phyloP scores from a whole-genome alignment of 2,113 vertebrate genomes.

The Eurypyga helias region DNA sequence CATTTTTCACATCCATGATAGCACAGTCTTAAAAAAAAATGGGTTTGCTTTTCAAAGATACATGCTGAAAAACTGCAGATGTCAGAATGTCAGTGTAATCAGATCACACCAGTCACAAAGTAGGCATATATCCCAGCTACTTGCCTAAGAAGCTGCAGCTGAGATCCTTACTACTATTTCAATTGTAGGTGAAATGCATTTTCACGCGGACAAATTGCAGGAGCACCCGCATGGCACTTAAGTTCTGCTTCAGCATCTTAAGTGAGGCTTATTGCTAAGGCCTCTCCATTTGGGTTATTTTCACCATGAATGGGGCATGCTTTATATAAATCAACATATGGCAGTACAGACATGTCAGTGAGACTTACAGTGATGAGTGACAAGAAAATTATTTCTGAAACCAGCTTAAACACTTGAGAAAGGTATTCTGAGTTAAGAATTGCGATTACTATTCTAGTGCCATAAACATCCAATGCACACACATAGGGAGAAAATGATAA shows the following conservation, averaged over 20 bases:
- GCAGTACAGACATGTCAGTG: not conserved
- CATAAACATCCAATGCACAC: not conserved
- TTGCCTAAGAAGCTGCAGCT: not conserved
- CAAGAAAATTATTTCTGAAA: constrained; percentile 46
- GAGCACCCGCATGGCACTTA: not conserved
- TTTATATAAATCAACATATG: not conserved
- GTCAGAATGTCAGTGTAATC: not conserved
- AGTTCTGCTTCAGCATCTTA: not conserved
- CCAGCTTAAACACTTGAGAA: not conserved
- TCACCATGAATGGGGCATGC: not conserved
- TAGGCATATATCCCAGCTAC: not conserved
- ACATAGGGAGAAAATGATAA: not conserved
- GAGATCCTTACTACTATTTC: not conserved
- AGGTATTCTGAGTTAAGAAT: not conserved
- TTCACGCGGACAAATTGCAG: not conserved
- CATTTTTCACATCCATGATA: not conserved
- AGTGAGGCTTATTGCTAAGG: not conserved
- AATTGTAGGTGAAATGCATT: not conserved
- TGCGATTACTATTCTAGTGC: not conserved
- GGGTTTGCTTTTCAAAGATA: not conserved
- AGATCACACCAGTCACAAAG: not conserved
- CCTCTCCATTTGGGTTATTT: constrained; percentile 10
- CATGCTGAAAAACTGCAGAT: not conserved
- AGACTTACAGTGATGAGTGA: constrained; percentile 3
- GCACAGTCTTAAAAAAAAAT: not conserved